Evolutionary conservation across 1,140 invertebrate species (phyloP).

Genomic region (Drosophila bifasciata): DNA sequence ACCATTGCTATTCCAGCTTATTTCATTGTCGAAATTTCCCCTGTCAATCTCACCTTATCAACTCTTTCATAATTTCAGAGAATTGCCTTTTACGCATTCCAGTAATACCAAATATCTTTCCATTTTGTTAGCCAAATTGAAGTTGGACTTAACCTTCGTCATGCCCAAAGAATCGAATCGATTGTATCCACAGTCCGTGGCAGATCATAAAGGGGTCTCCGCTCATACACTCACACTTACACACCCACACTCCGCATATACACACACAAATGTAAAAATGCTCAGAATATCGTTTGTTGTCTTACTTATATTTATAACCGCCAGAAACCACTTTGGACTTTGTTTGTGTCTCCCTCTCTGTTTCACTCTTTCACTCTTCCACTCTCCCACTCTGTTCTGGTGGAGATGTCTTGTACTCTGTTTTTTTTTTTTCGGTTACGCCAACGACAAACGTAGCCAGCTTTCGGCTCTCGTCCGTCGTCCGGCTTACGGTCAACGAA

Average conservation of each 20-base stretch:
- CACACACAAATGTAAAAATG: conserved; percentile 1
- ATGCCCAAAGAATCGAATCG: conserved; percentile 44
- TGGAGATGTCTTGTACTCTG: conserved; percentile 19
- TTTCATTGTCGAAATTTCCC: not conserved
- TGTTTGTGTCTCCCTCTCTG: conserved; percentile 27
- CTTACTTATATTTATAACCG: conserved; percentile 51
- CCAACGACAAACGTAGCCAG: conserved; percentile 53
- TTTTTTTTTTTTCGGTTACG: conserved; percentile 50
- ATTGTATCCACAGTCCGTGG: conserved; percentile 34
- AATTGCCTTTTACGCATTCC: not conserved
- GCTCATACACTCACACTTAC: conserved; percentile 12
- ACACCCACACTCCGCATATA: not conserved
- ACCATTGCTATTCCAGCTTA: no score
- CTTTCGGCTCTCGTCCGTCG: conserved; percentile 71
- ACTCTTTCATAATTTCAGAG: no score
- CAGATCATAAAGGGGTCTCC: conserved; percentile 36
- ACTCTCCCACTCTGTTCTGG: conserved; percentile 10
- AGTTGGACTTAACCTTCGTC: conserved; percentile 44
- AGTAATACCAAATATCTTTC: not conserved
- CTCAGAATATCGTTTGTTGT: conserved; percentile 27
- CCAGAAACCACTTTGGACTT: conserved; percentile 50
- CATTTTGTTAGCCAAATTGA: conserved; percentile 44
- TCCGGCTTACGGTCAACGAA: conserved; percentile 82
- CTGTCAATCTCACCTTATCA: not conserved
- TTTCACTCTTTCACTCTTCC: not conserved